Evolutionary conservation across 2,888 invertebrate genomes (phyloP).

Genomic region (Eupithecia insigniata): DNA sequence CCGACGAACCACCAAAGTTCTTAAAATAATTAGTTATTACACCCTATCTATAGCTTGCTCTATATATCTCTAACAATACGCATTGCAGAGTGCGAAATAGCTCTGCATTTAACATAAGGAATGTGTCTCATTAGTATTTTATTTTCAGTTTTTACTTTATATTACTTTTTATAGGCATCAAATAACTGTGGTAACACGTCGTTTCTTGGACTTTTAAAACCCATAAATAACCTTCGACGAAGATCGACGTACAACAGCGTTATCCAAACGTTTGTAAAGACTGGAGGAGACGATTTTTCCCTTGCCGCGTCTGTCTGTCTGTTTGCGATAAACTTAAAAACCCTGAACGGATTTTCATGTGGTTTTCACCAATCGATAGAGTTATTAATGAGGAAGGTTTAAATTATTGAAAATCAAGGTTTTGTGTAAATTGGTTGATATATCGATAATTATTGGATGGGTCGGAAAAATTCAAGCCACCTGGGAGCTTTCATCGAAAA

Average conservation of each 20-base stretch:
- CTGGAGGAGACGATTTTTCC: not conserved
- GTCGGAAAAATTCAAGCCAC: too few relatives aligned
- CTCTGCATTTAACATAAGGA: conserved; percentile 21
- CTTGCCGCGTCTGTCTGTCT: too few relatives aligned
- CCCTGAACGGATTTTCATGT: too few relatives aligned
- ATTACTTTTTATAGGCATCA: conserved; percentile 15
- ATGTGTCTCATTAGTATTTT: conserved; percentile 18
- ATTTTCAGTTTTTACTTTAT: conserved; percentile 21
- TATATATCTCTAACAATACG: conserved; percentile 11
- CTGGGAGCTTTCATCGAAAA: too few relatives aligned
- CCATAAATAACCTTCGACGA: not conserved
- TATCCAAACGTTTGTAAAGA: not conserved
- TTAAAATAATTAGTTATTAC: too few relatives aligned
- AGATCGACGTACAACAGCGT: not conserved
- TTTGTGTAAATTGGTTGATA: too few relatives aligned
- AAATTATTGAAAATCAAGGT: too few relatives aligned
- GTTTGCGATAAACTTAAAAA: too few relatives aligned
- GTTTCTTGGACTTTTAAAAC: not conserved
- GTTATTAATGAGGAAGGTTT: too few relatives aligned
- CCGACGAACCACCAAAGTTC: too few relatives aligned
- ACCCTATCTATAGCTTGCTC: conserved; percentile 9
- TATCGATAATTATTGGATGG: too few relatives aligned
- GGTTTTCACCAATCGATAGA: too few relatives aligned
- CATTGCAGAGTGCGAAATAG: conserved; percentile 27
- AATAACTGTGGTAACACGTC: conserved; percentile 7